Evolutionary conservation across 2,888 invertebrate genomes (phyloP).

Genomic region (Campoletis raptor): DNA sequence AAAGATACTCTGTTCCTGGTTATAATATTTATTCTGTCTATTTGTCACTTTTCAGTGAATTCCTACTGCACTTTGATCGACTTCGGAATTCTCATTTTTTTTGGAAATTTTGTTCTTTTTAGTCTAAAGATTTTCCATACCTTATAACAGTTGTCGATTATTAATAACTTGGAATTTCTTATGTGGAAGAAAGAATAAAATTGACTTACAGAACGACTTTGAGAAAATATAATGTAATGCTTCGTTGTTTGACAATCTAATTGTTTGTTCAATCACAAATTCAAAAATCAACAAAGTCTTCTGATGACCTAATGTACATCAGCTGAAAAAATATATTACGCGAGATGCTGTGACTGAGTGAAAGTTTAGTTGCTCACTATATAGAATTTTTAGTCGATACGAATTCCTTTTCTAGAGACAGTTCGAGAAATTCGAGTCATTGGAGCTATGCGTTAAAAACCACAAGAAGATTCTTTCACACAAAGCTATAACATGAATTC

Average conservation of each 20-base stretch:
- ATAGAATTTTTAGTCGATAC: constrained; percentile 61
- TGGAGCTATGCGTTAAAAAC: constrained; percentile 4
- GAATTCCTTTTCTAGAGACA: constrained; percentile 50
- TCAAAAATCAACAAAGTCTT: neutral
- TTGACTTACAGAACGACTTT: neutral
- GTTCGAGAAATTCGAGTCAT: constrained; percentile 34
- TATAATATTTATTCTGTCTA: neutral
- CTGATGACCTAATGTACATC: neutral
- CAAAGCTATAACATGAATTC: neutral
- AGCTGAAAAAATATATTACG: neutral
- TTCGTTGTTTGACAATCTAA: neutral
- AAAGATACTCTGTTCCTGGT: neutral
- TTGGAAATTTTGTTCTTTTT: neutral
- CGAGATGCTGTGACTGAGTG: constrained; percentile 38
- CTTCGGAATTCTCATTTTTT: neutral
- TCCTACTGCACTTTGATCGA: neutral
- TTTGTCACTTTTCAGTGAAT: neutral
- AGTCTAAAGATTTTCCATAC: neutral
- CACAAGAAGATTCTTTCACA: neutral
- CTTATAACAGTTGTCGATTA: neutral
- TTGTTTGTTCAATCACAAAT: neutral
- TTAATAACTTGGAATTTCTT: neutral
- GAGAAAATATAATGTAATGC: neutral
- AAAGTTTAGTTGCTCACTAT: constrained; percentile 48
- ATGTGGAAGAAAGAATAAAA: neutral